Evolutionary conservation across 1,140 invertebrate species (phyloP).

Genomic region (Hydropsyche tenuis): DNA sequence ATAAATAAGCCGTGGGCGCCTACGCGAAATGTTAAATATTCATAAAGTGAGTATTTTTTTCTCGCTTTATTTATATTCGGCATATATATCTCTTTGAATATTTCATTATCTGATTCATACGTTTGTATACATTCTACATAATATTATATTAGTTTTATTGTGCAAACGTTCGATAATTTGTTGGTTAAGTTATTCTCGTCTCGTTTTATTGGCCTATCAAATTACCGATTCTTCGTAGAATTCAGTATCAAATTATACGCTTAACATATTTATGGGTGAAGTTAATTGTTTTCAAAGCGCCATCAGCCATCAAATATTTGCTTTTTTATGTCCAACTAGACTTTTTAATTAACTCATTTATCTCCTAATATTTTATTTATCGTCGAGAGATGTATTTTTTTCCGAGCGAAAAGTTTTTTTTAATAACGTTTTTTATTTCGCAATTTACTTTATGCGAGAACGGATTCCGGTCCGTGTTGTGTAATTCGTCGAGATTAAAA

Average conservation of each 20-base stretch:
- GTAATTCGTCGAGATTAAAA: constrained; percentile 29
- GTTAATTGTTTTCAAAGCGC: constrained; percentile 39
- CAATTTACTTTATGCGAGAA: constrained; percentile 24
- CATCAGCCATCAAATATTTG: constrained; percentile 41
- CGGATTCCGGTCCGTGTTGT: constrained; percentile 14
- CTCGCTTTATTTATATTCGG: neutral
- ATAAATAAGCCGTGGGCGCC: constrained; percentile 5
- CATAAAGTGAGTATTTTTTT: constrained; percentile 10
- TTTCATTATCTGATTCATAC: constrained; percentile 11
- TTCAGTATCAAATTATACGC: constrained; percentile 30
- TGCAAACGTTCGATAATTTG: constrained; percentile 4
- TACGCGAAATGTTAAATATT: constrained; percentile 25
- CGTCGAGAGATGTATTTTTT: constrained; percentile 13
- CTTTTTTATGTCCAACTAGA: constrained; percentile 31
- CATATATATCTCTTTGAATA: constrained; percentile 3
- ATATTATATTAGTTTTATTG: constrained; percentile 11
- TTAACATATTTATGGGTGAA: constrained; percentile 29
- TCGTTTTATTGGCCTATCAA: constrained; percentile 35
- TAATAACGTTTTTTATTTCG: constrained; percentile 21
- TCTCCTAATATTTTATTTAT: constrained; percentile 39
- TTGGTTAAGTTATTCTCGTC: constrained; percentile 26
- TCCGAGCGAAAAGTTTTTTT: constrained; percentile 5
- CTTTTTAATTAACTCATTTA: constrained; percentile 36
- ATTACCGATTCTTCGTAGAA: constrained; percentile 29
- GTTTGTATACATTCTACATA: neutral